A percentile compares a stretch with the other conserved stretches of the same genome.
Conservation (phyloP, 1,140 invertebrate genomes). For the Cotesia chilonis region DNA sequence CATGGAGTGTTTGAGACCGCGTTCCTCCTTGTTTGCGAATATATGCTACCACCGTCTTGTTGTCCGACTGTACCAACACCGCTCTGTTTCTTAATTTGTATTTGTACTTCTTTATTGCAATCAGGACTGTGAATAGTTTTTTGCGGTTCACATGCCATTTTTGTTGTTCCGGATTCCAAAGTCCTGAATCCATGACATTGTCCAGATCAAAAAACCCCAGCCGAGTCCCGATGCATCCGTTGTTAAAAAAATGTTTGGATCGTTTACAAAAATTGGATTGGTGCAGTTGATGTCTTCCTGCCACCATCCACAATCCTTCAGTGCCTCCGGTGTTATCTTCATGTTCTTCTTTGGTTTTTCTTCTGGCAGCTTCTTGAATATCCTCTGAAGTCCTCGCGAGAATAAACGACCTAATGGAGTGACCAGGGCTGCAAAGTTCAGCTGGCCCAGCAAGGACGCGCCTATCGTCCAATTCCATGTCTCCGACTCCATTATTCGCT, state of each 20-base stretch:
- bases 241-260: slow-evolving; percentile 43
- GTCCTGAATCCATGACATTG: slow-evolving; percentile 31
- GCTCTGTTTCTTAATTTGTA: slow-evolving; percentile 32
- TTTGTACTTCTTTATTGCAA: slow-evolving; percentile 40
- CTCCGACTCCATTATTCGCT: background rate
- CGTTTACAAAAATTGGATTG: too few relatives aligned
- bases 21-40: slow-evolving; percentile 45
- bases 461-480: slow-evolving; percentile 16
- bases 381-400: slow-evolving; percentile 24
- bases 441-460: slow-evolving; percentile 23
- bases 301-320: too few relatives aligned
- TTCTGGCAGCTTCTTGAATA: slow-evolving; percentile 31
- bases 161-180: slow-evolving; percentile 41
- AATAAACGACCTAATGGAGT: slow-evolving; percentile 20
- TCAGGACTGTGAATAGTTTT: slow-evolving; percentile 47
- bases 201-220: slow-evolving; percentile 45
- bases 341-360: slow-evolving; percentile 31
- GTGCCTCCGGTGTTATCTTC: slow-evolving; percentile 33
- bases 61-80: slow-evolving; percentile 52
- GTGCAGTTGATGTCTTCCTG: too few relatives aligned
- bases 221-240: slow-evolving; percentile 50
- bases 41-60: slow-evolving; percentile 44
- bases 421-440: slow-evolving; percentile 33
- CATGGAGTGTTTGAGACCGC: slow-evolving; percentile 30
- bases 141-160: slow-evolving; percentile 48